Base-by-base conservation (phyloP, 2,888 invertebrate species). In the Calameuta pallipes region DNA sequence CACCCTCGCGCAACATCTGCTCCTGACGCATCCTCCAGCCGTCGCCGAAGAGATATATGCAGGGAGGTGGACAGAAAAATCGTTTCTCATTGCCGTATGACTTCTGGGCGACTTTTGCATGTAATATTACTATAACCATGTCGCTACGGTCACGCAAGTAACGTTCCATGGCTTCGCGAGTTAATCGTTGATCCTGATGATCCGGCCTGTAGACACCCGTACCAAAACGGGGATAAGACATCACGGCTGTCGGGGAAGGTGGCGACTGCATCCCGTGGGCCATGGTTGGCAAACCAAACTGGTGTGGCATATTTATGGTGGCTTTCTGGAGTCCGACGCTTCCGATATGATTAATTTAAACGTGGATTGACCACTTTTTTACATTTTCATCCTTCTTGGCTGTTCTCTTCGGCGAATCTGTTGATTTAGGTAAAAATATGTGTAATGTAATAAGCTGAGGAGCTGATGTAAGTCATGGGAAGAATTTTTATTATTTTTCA, bases 51-150 rank as follows among this genome's bases (percentile, higher is more conserved):
- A 99, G 93, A 92, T 99, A 99, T 89, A 99, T 98, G 92, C 99
- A 99, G 0, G 99, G 99, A 1, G 99, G 99, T 0, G 99, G 99
- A 88, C 99, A 99, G 93, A 99, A 99, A 93, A 99, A 99, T 82
- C 99, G 94, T 92, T 99, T 99, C 91, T 99, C 99, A 92, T 99
- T 99, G 83, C 99, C 99, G 91, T 99, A 99, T 0, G 99, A 99
- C 91, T 99, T 99, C 92, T 99, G 99, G 56, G 99, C 99, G 75
- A 99, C 99, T 94, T 99, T 99, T 75, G 99, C 99, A 92, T 99
- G 99, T 78, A 99, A 93, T 87, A 99, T 99, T 76, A 99, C 98
- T 80, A 99, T 96, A 34, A 98, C 96, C 97, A 98, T 98, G 92
- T 98, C 98, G 86, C 97, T 97, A 86, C 98, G 94, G 90, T 98